These are phyloP conservation scores for Drosophila fulvimacula DNA, from an alignment of 2,888 invertebrate species.

Conservation along the genomic window DNA sequence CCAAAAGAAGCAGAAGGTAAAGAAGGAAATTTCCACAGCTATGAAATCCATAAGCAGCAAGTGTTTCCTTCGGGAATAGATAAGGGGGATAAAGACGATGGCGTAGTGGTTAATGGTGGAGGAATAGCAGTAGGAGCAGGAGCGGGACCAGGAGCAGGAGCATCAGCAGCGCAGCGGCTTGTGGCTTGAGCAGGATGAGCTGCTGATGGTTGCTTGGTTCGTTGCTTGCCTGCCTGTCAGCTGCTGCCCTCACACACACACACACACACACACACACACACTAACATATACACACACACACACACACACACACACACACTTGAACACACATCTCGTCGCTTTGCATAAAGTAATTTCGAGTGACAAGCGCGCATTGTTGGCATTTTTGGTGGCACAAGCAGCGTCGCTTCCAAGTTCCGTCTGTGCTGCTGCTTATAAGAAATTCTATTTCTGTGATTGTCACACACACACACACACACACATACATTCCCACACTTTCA, in stretches of 20 bases:
- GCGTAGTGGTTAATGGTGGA: conserved; percentile 5
- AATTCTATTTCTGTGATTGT: conserved; percentile 69
- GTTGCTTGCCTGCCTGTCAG: conserved; percentile 42
- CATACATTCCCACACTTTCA: conserved; percentile 4
- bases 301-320: conserved; percentile 1
- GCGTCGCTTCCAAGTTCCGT: conserved; percentile 8
- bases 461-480: conserved; percentile 28
- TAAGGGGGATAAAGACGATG: conserved; percentile 1
- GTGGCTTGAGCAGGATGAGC: conserved; percentile 39
- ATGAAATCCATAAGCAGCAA: conserved; percentile 67
- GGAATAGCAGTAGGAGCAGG: not conserved
- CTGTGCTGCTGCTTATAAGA: conserved; percentile 46
- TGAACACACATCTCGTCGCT: conserved; percentile 34
- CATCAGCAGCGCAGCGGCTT: not conserved
- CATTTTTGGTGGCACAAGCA: conserved; percentile 47
- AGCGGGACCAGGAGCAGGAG: not conserved
- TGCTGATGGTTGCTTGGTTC: conserved; percentile 28
- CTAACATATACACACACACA: not conserved
- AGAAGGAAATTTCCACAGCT: conserved; percentile 35
- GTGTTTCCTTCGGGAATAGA: conserved; percentile 58
- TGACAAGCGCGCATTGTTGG: conserved; percentile 66
- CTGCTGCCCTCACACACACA: conserved; percentile 34
- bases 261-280: not conserved
- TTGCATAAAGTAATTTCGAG: conserved; percentile 69
- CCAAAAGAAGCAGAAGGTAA: conserved; percentile 23